Conservation (phyloP, 2,888 invertebrate species). For the Julus scanicus region DNA sequence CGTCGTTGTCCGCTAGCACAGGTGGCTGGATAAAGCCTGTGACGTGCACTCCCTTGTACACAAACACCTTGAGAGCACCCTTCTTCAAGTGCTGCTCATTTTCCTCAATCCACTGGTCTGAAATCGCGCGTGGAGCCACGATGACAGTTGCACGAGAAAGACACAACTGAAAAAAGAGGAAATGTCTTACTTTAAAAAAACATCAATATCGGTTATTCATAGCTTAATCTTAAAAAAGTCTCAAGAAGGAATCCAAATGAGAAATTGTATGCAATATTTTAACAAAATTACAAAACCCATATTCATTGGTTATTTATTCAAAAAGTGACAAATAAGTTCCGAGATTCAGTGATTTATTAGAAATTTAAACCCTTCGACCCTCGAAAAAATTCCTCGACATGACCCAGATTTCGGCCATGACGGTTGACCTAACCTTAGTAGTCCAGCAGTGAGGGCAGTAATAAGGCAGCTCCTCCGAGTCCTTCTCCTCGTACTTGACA, state of each 20-base stretch:
- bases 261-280: no score
- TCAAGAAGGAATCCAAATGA: no score
- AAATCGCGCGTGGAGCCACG: conserved; percentile 76
- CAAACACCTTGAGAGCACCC: conserved; percentile 65
- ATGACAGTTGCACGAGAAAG: conserved; percentile 76
- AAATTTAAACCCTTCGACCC: no score
- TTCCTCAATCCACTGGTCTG: conserved; percentile 79
- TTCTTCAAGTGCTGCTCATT: conserved; percentile 72
- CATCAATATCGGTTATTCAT: no score
- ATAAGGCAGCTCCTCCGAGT: conserved; percentile 67
- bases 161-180: conserved; percentile 14
- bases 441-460: conserved; percentile 77
- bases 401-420: no score
- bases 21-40: conserved; percentile 73
- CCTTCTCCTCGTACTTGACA: conserved; percentile 68
- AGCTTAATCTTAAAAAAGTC: no score
- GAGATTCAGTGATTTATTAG: no score
- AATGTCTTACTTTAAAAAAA: no score
- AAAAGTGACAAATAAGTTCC: no score
- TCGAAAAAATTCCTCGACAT: no score
- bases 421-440: conserved; percentile 61
- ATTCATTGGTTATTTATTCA: no score
- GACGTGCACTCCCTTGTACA: conserved; percentile 69
- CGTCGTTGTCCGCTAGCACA: conserved; percentile 74
- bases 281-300: no score